Evolutionary conservation across 2,113 vertebrate species (phyloP), one percentile per base, ranked within the genome.

Genomic region (Brienomyrus longianalis): DNA sequence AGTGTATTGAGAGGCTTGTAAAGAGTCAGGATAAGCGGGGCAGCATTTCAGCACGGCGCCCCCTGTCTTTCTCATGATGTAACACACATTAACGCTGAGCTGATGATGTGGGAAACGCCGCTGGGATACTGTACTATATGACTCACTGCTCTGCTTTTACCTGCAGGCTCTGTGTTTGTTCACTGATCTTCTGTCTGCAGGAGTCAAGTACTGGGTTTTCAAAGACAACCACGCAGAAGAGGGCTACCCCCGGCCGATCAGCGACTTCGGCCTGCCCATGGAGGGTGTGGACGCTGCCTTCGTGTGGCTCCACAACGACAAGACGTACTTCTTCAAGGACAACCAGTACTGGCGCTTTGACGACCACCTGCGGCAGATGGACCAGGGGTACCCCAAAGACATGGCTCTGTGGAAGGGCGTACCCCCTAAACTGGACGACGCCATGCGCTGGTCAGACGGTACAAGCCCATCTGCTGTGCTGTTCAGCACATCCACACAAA

Each of bases 241-340:
- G 92, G 98, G 98, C 52, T 99, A 98, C 92, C 98, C 98, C 0
- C 96, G 98, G 88, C 96, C 96, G 0, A 95, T 99, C 94, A 97
- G 96, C 0, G 98, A 99, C 95, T 99, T 98, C 0, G 97, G 98
- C 83, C 95, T 99, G 54, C 97, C 98, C 0, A 91, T 90, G 0
- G 97, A 97, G 50, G 97, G 97, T 8, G 93, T 99, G 1, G 98
- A 99, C 0, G 98, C 97, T 0, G 98, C 97, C 13, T 98, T 99
- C 77, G 97, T 97, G 93, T 99, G 98, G 97, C 94, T 96, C 2
- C 97, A 97, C 95, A 98, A 97, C 86, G 98, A 98, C 92, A 99
- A 98, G 96, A 98, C 98, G 80, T 99, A 99, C 92, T 99, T 99
- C 96, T 99, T 99, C 95, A 99, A 97, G 94, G 98, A 97, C 93